Percentiles rank a stretch among this genome's conserved stretches.
Evolutionary conservation across 1,140 invertebrate genomes (phyloP).

Genomic region (Drosophila virilis): DNA sequence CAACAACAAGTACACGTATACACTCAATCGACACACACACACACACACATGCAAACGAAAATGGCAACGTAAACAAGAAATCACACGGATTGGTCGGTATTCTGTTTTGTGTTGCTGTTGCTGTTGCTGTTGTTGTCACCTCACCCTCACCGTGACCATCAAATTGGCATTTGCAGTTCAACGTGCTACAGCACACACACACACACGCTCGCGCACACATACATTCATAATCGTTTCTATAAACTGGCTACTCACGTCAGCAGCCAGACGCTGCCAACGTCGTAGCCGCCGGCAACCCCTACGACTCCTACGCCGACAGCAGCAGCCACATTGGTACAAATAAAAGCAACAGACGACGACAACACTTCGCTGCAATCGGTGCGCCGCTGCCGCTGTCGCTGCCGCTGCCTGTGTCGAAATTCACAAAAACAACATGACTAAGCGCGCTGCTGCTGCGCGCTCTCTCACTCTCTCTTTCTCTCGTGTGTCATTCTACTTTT

Average conservation of each 20-base stretch:
- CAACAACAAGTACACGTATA: neutral
- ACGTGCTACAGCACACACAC: constrained; percentile 60
- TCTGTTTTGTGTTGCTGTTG: constrained; percentile 4
- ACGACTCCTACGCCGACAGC: constrained; percentile 54
- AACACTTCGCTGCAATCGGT: constrained; percentile 17
- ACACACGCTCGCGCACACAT: constrained; percentile 16
- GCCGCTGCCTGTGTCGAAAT: constrained; percentile 62
- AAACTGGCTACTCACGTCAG: constrained; percentile 65
- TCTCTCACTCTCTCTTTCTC: constrained; percentile 4
- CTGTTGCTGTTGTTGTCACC: constrained; percentile 43
- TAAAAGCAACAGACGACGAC: constrained; percentile 34
- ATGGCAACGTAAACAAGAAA: constrained; percentile 75
- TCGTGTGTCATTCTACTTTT: constrained; percentile 24
- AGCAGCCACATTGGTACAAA: constrained; percentile 33
- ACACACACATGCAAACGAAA: constrained; percentile 4
- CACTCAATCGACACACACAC: neutral
- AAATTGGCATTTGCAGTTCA: constrained; percentile 81
- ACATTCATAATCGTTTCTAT: constrained; percentile 42
- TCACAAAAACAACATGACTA: constrained; percentile 80
- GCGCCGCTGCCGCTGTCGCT: constrained; percentile 28
- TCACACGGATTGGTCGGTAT: constrained; percentile 51
- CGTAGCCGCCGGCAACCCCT: constrained; percentile 78
- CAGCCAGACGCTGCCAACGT: constrained; percentile 69
- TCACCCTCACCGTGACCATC: constrained; percentile 78
- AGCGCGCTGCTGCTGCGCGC: constrained; percentile 49